Evolutionary conservation across 2,888 invertebrate species (phyloP), one percentile per base, ranked within the genome.

Genomic region (Tiliacea aurago): DNA sequence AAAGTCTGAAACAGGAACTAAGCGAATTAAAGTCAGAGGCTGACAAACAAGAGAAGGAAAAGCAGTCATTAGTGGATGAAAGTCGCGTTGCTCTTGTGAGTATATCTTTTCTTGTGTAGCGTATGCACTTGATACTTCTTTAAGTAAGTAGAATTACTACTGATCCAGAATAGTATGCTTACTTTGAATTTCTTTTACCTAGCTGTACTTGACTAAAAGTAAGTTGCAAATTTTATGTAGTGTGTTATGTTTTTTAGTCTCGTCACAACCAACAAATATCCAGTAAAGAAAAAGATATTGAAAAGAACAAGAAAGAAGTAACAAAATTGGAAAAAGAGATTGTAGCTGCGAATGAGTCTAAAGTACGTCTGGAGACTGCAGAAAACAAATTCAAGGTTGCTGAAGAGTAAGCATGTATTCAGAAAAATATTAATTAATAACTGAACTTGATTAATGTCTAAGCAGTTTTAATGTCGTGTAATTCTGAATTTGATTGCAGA

Each of bases 181-280:
- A 64, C 33, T 51, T 47, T 10, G 15, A 28, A 33, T 55, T 3
- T 1, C 28, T 55, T 55, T 15, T 55, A 15, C 28, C 18, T 33
- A 18, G 55, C 18, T 18, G 18, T 49, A 51, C 33, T n/a, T 51
- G 10, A n/a, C 33, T n/a, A 10, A n/a, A 64, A 47, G 0, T n/a
- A 63, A 45, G 47, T 63, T 33, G 5, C 20, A 47, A 33, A 47
- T 47, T 47, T 33, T 3, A 64, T 51, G 20, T 64, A 18, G 9
- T 62, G 20, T 33, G 20, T 37, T 68, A 15, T 85, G 43, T 56
- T 43, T 81, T 77, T 62, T 93, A 97, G 90, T 97, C 97, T 0
- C 97, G 97, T 78, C 96, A 97, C 53, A 97, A 98, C 88, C 97
- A 98, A 89, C 97, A 97, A 87, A 97, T 97, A 72, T 92, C 95